A percentile compares a stretch with the other conserved stretches of the same genome.
phyloP scores from a whole-genome alignment of 2,888 invertebrate species.

The Serrognathus titanus region DNA sequence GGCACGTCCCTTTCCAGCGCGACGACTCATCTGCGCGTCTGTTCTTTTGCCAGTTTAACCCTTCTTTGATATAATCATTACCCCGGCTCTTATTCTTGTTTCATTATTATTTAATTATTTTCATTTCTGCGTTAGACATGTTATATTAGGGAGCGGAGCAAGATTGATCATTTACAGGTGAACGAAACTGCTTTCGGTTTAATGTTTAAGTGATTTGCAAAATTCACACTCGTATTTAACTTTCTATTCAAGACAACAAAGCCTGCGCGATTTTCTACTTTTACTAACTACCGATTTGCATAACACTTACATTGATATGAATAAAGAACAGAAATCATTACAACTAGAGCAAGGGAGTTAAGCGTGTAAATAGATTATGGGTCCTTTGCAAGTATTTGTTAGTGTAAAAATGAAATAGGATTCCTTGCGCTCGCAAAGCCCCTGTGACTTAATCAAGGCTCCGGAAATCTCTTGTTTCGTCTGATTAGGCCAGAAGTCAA shows the following conservation, averaged over 20 bases:
- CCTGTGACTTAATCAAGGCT: conserved; percentile 29
- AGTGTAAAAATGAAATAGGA: no score
- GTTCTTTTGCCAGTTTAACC: conserved; percentile 44
- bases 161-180: conserved; percentile 18
- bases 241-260: background rate
- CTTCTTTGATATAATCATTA: conserved; percentile 52
- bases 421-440: conserved; percentile 14
- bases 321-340: no score
- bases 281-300: no score
- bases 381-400: no score
- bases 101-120: conserved; percentile 54
- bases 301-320: no score
- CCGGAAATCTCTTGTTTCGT: conserved; percentile 26
- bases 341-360: no score
- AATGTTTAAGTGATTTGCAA: conserved; percentile 17
- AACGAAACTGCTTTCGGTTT: conserved; percentile 1
- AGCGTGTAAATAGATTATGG: no score
- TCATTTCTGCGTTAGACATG: conserved; percentile 51
- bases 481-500: conserved; percentile 27
- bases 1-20: conserved; percentile 1
- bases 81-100: conserved; percentile 47
- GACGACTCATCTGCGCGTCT: conserved; percentile 23
- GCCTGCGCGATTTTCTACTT: no score
- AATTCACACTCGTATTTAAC: conserved; percentile 1
- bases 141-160: conserved; percentile 26